Base-by-base conservation (phyloP, 2,888 invertebrate species). In the Sphaerophoria taeniata region DNA sequence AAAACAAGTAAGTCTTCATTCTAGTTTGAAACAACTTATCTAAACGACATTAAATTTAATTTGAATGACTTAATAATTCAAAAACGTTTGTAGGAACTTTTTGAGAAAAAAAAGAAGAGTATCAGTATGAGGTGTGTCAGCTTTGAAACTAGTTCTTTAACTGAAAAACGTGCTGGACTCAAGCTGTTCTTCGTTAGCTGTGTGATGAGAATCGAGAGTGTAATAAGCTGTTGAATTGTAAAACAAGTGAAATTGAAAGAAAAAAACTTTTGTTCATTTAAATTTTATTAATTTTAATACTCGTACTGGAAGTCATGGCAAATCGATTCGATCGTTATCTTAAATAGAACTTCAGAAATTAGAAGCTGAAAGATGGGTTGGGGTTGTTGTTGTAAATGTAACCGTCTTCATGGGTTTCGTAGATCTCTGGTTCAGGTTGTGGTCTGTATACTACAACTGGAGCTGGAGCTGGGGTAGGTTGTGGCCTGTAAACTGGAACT, bases 341-440 rank as follows among this genome's bases (percentile, higher is more conserved):
- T 16, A 3, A 36, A 9, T 34, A 5, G 1, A 16, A 7, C 6
- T 3, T 16, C 49, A 11, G 6, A 47, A 65, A 6, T 53, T 71
- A 81, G 16, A 71, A 81, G 31, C 36, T 60, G 51, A 81, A 81
- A 0, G 81, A 65, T 16, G 81, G 81, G 6, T 56, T 70, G 2
- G 81, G 81, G 16, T 75, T 71, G 14, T 75, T 81, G 16, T 81
- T 60, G 53, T 81, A 81, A n/a, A 71, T 5, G 45, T 81, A 81
- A 36, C 81, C 67, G 6, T 67, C 14, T 2, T 67, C 39, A 31
- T 51, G 51, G 12, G 36, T 33, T 7, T 33, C 51, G 16, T 80
- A 58, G 24, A 24, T 24, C 31, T 53, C 33, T 9, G 65, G 14
- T n/a, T 55, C 49, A 34, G 65, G 51, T 12, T 65, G 65, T 16